Conservation (phyloP, 2,113 vertebrate genomes). For the Etia nguti region DNA sequence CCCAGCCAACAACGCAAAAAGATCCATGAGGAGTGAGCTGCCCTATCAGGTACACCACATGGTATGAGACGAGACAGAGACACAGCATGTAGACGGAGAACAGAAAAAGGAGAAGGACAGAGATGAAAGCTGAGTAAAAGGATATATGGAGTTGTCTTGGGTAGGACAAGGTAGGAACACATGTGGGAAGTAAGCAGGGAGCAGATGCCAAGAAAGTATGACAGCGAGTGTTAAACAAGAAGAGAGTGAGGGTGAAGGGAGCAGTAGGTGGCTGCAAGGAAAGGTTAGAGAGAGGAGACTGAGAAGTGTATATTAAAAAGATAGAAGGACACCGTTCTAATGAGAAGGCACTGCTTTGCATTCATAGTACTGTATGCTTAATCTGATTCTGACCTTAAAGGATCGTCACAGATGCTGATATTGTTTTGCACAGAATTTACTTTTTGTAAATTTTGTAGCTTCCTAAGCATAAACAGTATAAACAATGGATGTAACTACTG, state of each 20-base stretch:
- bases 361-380: background rate
- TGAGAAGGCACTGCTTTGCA: background rate
- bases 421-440: background rate
- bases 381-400: background rate
- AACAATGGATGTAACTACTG: background rate
- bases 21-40: conserved; percentile 35
- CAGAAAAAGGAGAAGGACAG: conserved; percentile 19
- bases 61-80: conserved; percentile 71
- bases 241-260: conserved; percentile 30
- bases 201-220: conserved; percentile 42
- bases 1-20: conserved; percentile 25
- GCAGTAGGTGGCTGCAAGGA: conserved; percentile 29
- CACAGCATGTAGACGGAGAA: conserved; percentile 57
- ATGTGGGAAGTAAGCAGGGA: conserved; percentile 19
- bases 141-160: conserved; percentile 19
- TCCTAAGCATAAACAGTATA: background rate
- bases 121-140: conserved; percentile 44
- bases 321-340: background rate
- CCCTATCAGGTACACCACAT: conserved; percentile 32
- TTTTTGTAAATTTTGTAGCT: background rate
- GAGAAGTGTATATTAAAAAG: background rate
- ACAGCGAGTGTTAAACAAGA: conserved; percentile 53
- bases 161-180: conserved; percentile 14
- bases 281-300: conserved; percentile 21
- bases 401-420: background rate